Conservation (phyloP, 64 coral and sea anemone genomes). For the Platygyra sinensis region DNA sequence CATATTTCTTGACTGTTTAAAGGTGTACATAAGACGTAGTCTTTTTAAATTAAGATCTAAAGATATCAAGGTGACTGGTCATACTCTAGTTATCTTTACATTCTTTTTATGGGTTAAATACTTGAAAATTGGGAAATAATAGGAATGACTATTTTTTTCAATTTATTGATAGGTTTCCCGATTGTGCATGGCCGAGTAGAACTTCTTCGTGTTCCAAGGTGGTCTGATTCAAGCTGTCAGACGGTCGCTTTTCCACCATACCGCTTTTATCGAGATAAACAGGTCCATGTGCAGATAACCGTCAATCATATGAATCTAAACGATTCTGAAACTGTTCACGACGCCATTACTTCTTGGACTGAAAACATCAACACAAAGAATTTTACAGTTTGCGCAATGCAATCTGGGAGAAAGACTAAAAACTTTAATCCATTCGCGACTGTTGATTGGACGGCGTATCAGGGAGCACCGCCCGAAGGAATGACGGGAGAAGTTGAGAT, state of each 20-base stretch:
- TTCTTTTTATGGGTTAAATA: background rate
- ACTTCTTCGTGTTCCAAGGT: slow-evolving; percentile 36
- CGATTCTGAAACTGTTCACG: slow-evolving; percentile 45
- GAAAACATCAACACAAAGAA: slow-evolving; percentile 28
- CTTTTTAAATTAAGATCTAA: too few relatives aligned
- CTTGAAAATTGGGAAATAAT: too few relatives aligned
- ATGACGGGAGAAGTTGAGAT: slow-evolving; percentile 58
- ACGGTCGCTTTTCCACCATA: slow-evolving; percentile 23
- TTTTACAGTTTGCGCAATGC: slow-evolving; percentile 62
- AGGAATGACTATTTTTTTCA: background rate
- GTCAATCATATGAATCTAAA: slow-evolving; percentile 57
- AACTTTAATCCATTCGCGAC: slow-evolving; percentile 37
- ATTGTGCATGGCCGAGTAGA: slow-evolving; percentile 20
- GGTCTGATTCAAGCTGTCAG: slow-evolving; percentile 41
- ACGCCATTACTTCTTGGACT: slow-evolving; percentile 47
- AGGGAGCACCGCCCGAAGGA: slow-evolving; percentile 41
- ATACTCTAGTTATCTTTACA: background rate
- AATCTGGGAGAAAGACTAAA: slow-evolving; percentile 58
- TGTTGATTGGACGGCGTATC: slow-evolving; percentile 53
- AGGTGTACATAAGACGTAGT: too few relatives aligned
- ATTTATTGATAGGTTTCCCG: slow-evolving; percentile 28
- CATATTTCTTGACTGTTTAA: too few relatives aligned
- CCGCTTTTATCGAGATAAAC: slow-evolving; percentile 1
- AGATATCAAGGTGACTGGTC: too few relatives aligned
- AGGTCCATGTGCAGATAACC: slow-evolving; percentile 36